Evolutionary conservation across 2,113 vertebrate genomes (phyloP).

Genomic region (Benitochromis conjunctus): DNA sequence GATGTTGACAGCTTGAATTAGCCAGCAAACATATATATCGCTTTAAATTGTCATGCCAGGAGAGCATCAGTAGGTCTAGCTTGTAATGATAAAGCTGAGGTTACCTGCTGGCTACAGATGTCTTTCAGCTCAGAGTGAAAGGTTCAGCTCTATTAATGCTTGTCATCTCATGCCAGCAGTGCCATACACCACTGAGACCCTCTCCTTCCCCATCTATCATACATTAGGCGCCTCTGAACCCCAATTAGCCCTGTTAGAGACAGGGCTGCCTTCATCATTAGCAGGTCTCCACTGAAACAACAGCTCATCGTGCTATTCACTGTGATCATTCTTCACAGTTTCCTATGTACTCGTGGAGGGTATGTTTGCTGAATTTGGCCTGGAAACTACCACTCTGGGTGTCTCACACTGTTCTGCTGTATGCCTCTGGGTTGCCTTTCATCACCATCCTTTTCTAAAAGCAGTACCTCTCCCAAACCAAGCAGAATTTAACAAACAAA

Average conservation of each 20-base stretch:
- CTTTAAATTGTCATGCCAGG: conserved; percentile 67
- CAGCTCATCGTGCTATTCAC: conserved; percentile 12
- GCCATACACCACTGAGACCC: conserved; percentile 47
- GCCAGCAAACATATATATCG: conserved; percentile 67
- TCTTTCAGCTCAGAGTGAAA: conserved; percentile 67
- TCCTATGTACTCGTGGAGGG: conserved; percentile 5
- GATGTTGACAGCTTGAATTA: conserved; percentile 73
- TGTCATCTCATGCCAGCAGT: conserved; percentile 69
- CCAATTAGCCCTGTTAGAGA: conserved; percentile 63
- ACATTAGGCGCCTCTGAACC: conserved; percentile 63
- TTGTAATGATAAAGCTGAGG: conserved; percentile 65
- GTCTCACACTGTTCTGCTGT: background rate
- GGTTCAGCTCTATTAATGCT: conserved; percentile 65
- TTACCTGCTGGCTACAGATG: conserved; percentile 76
- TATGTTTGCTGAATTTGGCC: conserved; percentile 16
- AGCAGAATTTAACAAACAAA: conserved; percentile 24
- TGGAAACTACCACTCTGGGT: conserved; percentile 7
- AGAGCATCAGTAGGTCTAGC: conserved; percentile 60
- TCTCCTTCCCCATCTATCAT: conserved; percentile 61
- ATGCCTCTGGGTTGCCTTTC: conserved; percentile 29
- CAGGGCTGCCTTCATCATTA: conserved; percentile 48
- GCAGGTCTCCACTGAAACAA: conserved; percentile 35
- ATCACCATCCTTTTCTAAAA: background rate
- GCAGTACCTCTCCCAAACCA: background rate
- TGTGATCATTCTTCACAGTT: conserved; percentile 31